Base-by-base conservation (phyloP, 2,797 vertebrate species). In the Lacerta viridis region DNA sequence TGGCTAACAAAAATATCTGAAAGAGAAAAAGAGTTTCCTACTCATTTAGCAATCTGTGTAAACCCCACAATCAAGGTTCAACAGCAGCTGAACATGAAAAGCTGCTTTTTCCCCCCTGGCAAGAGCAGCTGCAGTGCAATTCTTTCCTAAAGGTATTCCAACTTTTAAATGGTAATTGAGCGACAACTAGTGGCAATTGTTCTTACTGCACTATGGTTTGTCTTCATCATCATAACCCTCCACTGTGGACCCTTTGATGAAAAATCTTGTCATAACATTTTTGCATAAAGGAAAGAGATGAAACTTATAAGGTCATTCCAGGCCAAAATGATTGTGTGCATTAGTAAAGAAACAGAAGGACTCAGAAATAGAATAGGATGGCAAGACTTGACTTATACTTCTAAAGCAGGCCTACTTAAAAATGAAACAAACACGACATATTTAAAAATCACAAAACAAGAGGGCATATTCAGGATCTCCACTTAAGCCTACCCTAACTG, bases 131-230 rank as follows among this genome's bases (percentile, higher is more conserved):
- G 18, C 4, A 0, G 25, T 84, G 0, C n/a, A 20, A 80, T 39
- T 7, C 6, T 85, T 83, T 74, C 43, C 25, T 69, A 3, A 92
- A 82, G 69, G 18, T 59, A 88, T 80, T 18, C 82, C 85, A 92
- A 79, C 88, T 90, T 95, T 95, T 92, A 93, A 87, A 90, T 92
- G 83, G 89, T 83, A 88, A 92, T 91, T 3, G 94, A 93, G 95
- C 90, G 95, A 96, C 95, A 96, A 96, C 95, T 96, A 96, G 95
- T 93, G 95, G 94, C 91, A 75, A 76, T 92, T 88, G 82, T 68
- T 20, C 0, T 91, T 91, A 94, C 83, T 91, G 92, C 95, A 94
- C 0, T 79, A 29, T 81, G 0, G 0, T 33, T 68, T 86, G 71
- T 69, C 88, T 77, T 85, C 77, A 75, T 46, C 17, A 61, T 61